Evolutionary conservation across 1,140 invertebrate genomes (phyloP).

Genomic region (Philopotamus ludificatus): DNA sequence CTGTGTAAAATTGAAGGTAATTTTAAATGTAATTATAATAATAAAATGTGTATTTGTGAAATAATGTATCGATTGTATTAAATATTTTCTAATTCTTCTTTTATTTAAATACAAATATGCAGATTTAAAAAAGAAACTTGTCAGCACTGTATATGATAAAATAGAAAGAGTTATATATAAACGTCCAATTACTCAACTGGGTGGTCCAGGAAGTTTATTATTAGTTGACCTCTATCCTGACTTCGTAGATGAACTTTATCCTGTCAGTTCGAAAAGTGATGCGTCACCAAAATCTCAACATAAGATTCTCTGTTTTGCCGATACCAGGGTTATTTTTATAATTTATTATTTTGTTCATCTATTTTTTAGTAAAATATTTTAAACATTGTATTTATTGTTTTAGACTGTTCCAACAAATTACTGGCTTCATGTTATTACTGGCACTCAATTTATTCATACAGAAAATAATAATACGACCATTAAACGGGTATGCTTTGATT

Average conservation of each 20-base stretch:
- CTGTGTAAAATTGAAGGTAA: no score
- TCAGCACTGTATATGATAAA: conserved; percentile 36
- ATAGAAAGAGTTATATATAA: conserved; percentile 29
- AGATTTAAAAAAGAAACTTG: conserved; percentile 38
- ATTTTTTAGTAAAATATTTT: neutral
- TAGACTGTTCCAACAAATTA: conserved; percentile 36
- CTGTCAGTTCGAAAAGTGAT: conserved; percentile 39
- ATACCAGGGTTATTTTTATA: conserved; percentile 30
- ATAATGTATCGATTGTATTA: no score
- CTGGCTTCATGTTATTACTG: conserved; percentile 38
- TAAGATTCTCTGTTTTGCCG: conserved; percentile 38
- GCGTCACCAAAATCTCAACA: conserved; percentile 22
- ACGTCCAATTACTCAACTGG: conserved; percentile 8
- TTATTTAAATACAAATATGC: no score
- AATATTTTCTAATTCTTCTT: no score
- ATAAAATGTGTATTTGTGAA: no score
- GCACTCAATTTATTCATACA: conserved; percentile 22
- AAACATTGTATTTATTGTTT: neutral
- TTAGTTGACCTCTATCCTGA: conserved; percentile 37
- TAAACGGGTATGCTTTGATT: conserved; percentile 32
- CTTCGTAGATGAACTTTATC: conserved; percentile 30
- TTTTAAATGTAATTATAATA: no score
- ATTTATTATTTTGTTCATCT: conserved; percentile 5
- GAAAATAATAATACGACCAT: conserved; percentile 37
- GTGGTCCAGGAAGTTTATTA: conserved; percentile 29